phyloP scores from a whole-genome alignment of 37 sponge, comb jelly and placozoan genomes.

The Lycopodina hypogea region DNA sequence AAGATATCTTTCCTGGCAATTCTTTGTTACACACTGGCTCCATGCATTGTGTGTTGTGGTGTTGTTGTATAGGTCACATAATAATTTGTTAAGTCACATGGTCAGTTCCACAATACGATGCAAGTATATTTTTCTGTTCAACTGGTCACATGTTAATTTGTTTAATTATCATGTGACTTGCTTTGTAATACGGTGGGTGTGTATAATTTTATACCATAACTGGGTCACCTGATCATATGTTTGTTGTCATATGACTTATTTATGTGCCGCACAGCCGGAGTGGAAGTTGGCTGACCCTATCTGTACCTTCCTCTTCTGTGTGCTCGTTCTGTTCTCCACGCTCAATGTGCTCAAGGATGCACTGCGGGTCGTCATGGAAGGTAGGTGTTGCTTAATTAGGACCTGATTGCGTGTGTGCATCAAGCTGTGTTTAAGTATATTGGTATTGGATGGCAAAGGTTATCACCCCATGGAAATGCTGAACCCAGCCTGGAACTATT shows the following conservation, averaged over 20 bases:
- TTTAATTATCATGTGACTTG: no score
- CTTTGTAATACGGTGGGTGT: no score
- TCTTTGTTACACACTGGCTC: no score
- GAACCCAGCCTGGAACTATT: background rate
- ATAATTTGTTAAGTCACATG: no score
- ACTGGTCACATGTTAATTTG: no score
- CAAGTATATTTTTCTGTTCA: no score
- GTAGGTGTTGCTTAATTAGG: constrained; percentile 27
- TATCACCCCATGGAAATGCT: background rate
- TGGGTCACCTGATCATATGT: no score
- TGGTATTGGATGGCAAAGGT: background rate
- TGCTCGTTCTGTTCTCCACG: constrained; percentile 66
- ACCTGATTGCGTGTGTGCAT: background rate
- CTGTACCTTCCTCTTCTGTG: constrained; percentile 79
- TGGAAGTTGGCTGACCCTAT: constrained; percentile 96
- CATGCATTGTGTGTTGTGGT: no score
- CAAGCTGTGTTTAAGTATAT: background rate
- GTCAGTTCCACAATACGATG: no score
- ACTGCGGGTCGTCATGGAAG: constrained; percentile 96
- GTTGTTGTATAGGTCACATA: no score
- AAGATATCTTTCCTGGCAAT: no score
- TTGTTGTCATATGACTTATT: constrained; percentile 10
- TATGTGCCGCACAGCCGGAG: constrained; percentile 59
- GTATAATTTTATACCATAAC: no score
- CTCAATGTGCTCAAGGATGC: constrained; percentile 89